Percentiles rank a stretch among this genome's conserved stretches.
Conservation (phyloP, 2,888 invertebrate species). For the Hanleya hanleyi region DNA sequence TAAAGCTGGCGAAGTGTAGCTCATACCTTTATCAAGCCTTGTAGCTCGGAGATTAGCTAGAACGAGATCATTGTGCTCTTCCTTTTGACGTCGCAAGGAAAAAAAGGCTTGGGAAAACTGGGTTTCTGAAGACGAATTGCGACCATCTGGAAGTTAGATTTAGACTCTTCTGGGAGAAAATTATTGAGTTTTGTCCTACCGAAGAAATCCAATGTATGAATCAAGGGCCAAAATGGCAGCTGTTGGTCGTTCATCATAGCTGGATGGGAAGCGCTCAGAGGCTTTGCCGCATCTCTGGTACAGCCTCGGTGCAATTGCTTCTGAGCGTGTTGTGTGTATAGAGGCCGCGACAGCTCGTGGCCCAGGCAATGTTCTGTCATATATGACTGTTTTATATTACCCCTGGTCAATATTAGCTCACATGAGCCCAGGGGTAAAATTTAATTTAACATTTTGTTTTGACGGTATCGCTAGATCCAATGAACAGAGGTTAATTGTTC, state of each 20-base stretch:
- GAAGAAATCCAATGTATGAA: not conserved
- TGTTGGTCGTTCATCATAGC: conserved; percentile 1
- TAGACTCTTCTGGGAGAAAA: not conserved
- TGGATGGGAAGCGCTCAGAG: no score
- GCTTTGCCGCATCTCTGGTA: no score
- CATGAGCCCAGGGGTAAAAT: not conserved
- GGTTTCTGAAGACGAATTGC: not conserved
- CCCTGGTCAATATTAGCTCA: conserved; percentile 4
- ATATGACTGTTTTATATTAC: not conserved
- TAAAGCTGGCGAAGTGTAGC: no score
- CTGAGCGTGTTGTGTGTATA: no score
- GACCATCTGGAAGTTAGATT: not conserved
- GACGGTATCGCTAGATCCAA: not conserved
- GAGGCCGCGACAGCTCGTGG: no score
- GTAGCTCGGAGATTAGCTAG: no score
- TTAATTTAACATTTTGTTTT: conserved; percentile 11
- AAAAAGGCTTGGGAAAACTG: not conserved
- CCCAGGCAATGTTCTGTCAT: no score
- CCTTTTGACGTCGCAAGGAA: not conserved
- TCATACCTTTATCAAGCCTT: no score
- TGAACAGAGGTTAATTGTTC: conserved; percentile 5
- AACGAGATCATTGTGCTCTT: no score
- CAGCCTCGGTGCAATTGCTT: not conserved
- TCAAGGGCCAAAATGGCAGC: conserved; percentile 4
- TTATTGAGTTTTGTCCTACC: not conserved